Evolutionary conservation across 2,113 vertebrate species (phyloP).

Genomic region (Ceuthmochares aereus): DNA sequence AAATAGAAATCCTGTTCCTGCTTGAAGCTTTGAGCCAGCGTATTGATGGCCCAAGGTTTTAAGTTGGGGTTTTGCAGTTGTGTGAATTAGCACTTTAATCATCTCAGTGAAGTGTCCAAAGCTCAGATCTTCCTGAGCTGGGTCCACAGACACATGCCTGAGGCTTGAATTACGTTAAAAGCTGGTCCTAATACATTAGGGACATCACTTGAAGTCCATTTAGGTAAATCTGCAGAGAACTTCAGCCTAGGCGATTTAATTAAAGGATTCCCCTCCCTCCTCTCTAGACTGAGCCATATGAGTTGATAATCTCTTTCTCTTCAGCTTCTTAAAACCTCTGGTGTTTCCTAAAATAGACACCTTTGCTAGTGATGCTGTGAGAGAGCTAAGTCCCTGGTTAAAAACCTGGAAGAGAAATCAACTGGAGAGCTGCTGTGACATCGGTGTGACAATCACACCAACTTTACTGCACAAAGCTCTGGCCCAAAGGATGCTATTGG

Average conservation of each 20-base stretch:
- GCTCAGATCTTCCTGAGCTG: not conserved
- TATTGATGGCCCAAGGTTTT: not conserved
- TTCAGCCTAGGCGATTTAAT: constrained; percentile 25
- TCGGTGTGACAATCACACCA: not conserved
- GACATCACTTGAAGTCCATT: constrained; percentile 23
- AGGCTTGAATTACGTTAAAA: not conserved
- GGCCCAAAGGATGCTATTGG: not conserved
- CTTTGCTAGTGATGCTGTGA: not conserved
- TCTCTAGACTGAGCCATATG: not conserved
- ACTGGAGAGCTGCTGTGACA: not conserved
- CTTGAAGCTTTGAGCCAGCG: not conserved
- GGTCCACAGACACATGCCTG: not conserved
- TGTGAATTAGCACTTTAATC: not conserved
- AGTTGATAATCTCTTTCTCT: constrained; percentile 8
- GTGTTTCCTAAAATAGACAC: constrained; percentile 6
- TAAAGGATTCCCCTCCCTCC: not conserved
- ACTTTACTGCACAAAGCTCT: not conserved
- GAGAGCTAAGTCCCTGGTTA: not conserved
- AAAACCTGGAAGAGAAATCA: not conserved
- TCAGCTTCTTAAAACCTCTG: constrained; percentile 14
- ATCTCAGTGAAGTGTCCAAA: not conserved
- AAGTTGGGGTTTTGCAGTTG: not conserved
- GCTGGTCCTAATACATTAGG: not conserved
- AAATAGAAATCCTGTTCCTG: not conserved
- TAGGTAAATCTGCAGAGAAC: constrained; percentile 20